Evolutionary conservation across 23 tunicate genomes (phyloP).

Genomic region (Halocynthia aurantium): DNA sequence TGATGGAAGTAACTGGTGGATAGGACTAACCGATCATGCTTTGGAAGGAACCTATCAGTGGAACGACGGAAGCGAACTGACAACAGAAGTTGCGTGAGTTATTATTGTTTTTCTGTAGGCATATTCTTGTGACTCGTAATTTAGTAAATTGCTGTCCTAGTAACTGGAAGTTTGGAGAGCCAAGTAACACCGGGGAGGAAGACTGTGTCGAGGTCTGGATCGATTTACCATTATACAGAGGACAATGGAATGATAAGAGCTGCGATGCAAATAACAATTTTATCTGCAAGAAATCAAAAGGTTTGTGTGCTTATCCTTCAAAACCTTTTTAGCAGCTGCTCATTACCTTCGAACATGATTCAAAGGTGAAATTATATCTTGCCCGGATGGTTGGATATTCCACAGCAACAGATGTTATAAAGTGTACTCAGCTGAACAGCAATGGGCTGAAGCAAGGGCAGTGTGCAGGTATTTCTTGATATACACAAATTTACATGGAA

Average conservation of each 20-base stretch:
- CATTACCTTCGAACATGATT: too few relatives aligned
- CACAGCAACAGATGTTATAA: constrained; percentile 55
- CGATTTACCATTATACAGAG: constrained; percentile 51
- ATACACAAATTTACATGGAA: not conserved
- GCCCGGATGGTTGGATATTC: constrained; percentile 65
- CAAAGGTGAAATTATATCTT: constrained; percentile 3
- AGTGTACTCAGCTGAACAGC: constrained; percentile 17
- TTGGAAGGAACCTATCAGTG: constrained; percentile 43
- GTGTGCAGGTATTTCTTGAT: constrained; percentile 48
- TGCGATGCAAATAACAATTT: constrained; percentile 67
- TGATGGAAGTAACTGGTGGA: constrained; percentile 79
- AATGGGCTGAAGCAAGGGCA: constrained; percentile 54
- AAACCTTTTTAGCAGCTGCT: too few relatives aligned
- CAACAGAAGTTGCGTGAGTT: constrained; percentile 50
- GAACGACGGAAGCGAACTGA: constrained; percentile 43
- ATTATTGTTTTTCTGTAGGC: not conserved
- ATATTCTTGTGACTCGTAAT: too few relatives aligned
- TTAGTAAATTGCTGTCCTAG: constrained; percentile 4
- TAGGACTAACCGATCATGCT: constrained; percentile 60
- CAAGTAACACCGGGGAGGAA: constrained; percentile 76
- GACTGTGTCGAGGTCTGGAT: constrained; percentile 92
- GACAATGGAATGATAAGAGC: constrained; percentile 83
- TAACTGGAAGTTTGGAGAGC: constrained; percentile 74
- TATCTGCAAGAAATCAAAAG: constrained; percentile 46
- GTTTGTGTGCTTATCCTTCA: not conserved